These are phyloP conservation scores for Oconnorella tubifera DNA, from an alignment of 2,888 invertebrate genomes.

Conservation along the genomic window DNA sequence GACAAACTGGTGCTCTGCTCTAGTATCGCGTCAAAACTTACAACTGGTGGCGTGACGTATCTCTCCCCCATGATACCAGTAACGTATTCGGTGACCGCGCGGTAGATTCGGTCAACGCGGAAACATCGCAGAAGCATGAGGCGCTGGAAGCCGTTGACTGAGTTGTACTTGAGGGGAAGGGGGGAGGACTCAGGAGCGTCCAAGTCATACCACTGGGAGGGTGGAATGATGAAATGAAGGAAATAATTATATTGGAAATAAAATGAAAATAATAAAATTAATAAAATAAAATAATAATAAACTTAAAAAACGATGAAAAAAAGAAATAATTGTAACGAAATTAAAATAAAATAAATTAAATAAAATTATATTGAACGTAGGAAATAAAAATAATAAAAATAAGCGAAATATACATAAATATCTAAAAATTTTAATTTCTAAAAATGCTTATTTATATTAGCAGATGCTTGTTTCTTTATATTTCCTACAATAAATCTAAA, in stretches of 20 bases:
- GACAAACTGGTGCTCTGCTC: conserved; percentile 76
- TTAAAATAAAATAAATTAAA: background rate
- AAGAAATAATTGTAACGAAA: background rate
- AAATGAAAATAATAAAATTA: background rate
- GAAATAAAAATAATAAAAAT: too few species aligned
- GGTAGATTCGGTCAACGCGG: conserved; percentile 80
- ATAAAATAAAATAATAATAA: background rate
- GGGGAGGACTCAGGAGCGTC: conserved; percentile 73
- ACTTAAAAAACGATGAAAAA: background rate
- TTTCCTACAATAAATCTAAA: too few species aligned
- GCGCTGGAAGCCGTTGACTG: conserved; percentile 65
- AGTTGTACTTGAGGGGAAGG: conserved; percentile 70
- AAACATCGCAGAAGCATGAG: conserved; percentile 84
- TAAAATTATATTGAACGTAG: too few species aligned
- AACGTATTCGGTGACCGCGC: conserved; percentile 76
- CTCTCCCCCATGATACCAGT: conserved; percentile 69
- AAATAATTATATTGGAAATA: background rate
- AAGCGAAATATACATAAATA: too few species aligned
- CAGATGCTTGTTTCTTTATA: too few species aligned
- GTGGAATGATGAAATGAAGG: too few species aligned
- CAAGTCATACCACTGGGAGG: conserved; percentile 76
- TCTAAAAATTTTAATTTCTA: too few species aligned
- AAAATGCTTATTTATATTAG: too few species aligned
- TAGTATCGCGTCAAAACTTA: conserved; percentile 77
- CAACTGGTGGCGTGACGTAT: conserved; percentile 81